Conservation (phyloP, 2,797 vertebrate species). For the Tragopan temminckii region DNA sequence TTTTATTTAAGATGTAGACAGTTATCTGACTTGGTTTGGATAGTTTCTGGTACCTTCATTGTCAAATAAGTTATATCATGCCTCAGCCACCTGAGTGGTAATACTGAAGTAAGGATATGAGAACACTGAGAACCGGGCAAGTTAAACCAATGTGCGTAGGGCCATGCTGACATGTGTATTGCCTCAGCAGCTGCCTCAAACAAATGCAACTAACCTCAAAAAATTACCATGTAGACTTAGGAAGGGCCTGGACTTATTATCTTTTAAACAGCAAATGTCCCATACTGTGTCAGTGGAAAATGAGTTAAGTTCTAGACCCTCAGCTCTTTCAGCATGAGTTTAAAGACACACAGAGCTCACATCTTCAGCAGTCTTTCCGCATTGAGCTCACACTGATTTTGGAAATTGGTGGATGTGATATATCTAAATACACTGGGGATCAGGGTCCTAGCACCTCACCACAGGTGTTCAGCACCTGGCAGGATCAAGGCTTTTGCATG, state of each 20-base stretch:
- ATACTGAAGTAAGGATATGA: conserved; percentile 4
- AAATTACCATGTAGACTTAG: neutral
- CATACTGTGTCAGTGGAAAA: neutral
- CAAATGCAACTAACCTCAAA: neutral
- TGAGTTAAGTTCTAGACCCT: neutral
- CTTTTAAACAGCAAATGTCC: neutral
- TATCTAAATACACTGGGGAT: neutral
- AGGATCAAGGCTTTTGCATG: neutral
- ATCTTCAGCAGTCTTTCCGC: neutral
- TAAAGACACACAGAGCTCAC: neutral
- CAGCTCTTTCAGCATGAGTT: neutral
- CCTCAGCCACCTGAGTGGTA: neutral
- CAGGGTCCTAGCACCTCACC: neutral
- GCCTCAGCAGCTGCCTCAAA: neutral
- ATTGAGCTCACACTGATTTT: neutral
- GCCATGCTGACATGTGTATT: neutral
- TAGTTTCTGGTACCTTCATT: neutral
- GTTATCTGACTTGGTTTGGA: neutral
- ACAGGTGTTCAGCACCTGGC: neutral
- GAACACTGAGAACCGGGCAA: neutral
- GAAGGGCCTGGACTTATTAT: neutral
- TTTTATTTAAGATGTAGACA: conserved; percentile 64
- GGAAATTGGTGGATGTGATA: neutral
- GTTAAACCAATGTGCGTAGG: neutral
- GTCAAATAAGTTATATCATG: neutral